Evolutionary conservation across 2,888 invertebrate genomes (phyloP), one percentile per base, ranked within the genome.

Genomic region (Apeira syringaria): DNA sequence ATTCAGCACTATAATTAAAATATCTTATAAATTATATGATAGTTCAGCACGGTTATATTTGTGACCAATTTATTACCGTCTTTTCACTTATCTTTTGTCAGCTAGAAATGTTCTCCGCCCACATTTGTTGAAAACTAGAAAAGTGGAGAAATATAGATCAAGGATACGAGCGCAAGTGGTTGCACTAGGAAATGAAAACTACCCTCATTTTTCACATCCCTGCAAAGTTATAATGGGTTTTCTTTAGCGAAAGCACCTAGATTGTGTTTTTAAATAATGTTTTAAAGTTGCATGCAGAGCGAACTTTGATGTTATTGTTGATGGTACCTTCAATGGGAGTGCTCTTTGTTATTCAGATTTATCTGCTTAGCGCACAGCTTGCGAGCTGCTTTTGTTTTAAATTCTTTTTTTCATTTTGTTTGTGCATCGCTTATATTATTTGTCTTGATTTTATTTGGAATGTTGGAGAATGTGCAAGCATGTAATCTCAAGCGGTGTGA

Each of bases 211-310:
- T 49, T 50, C 53, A 46, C 39, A 47, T 48, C 42, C 43, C 36
- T 31, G 44, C 39, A 22, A 56, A 50, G 50, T 56, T 56, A 45
- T 56, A 50, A 56, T 56, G 35, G 53, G 48, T 56, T 56, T 53
- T 56, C 53, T 50, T 20, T 50, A 26, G 48, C 46, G 47, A 41
- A 41, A 49, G 50, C 41, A 34, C 33, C 42, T 53, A 56, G 53
- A 56, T 49, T 53, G 50, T 46, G 30, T 39, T 46, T 40, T 39
- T 39, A 46, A 46, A 46, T 46, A 46, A 46, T 27, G 39, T 18
- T 46, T 35, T 6, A 35, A 44, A 39, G 31, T 35, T 35, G 18
- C 20, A 32, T 17, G 22, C 10, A 20, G 13, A 30, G 25, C 11
- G 17, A 35, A 46, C 39, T 39, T 39, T 45, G 34, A 39, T 35